Evolutionary conservation across 1,140 invertebrate species (phyloP), one percentile per base, ranked within the genome.

Genomic region (Achatina immaculata): DNA sequence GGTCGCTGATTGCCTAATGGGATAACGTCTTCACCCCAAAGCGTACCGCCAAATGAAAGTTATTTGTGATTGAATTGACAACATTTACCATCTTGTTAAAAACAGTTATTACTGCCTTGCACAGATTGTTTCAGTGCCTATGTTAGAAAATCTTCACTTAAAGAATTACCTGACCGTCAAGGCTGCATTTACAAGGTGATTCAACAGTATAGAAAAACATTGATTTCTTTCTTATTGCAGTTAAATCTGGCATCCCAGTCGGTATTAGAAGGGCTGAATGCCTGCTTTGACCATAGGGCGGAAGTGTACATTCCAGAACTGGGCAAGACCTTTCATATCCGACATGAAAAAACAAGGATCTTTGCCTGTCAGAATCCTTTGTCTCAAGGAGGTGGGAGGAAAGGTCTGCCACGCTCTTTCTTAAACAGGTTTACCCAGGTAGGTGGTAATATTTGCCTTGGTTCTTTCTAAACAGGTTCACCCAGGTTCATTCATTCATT

Each of bases 301-400:
- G 97, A 99, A 92, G 94, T 99, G 24, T 99, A 94, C 88, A 96
- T 99, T 77, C 96, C 98, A 0, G 99, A 99, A 93, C 92, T 99
- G 0, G 95, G 95, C 55, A 94, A 94, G 89, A 96, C 94, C 0
- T 99, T 99, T 89, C 91, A 93, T 78, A 93, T 99, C 0, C 89
- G 88, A 80, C 91, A 90, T 80, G 84, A 87, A 21, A 86, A 86
- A 55, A 99, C 97, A 0, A 94, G 95, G 85, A 94, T 99, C 51
- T 99, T 99, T 92, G 98, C 95, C 19, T 99, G 98, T 90, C 98
- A 99, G 92, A 99, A 99, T 93, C 98, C 99, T 0, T 92, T 97
- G n/a, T 94, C 94, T 87, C 96, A 99, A 92, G 99, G 99, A 45
- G 97, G 98, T 1, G 97, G 96, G 0, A 93, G 99, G 83, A 95